Evolutionary conservation across 2,888 invertebrate genomes (phyloP).

Genomic region (Meteorus cinctellus): DNA sequence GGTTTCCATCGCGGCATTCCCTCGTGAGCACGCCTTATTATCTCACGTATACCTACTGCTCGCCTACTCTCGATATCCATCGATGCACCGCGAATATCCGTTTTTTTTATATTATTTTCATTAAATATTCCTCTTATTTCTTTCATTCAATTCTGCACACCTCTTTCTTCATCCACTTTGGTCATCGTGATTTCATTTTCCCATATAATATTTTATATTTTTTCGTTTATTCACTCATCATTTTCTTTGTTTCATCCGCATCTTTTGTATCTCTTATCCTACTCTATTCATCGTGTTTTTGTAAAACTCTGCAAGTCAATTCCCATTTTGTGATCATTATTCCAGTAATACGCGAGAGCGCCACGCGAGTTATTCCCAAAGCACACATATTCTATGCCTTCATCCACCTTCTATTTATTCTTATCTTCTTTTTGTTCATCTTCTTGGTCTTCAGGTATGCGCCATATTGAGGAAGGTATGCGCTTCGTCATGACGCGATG

Average conservation of each 20-base stretch:
- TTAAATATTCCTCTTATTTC: constrained; percentile 22
- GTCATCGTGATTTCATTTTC: constrained; percentile 30
- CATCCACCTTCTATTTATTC: constrained; percentile 29
- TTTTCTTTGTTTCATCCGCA: not conserved
- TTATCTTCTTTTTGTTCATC: constrained; percentile 22
- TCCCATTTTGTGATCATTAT: constrained; percentile 39
- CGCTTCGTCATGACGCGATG: constrained; percentile 62
- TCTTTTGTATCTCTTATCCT: constrained; percentile 16
- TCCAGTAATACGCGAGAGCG: constrained; percentile 49
- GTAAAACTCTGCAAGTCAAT: constrained; percentile 21
- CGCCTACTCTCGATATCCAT: constrained; percentile 68
- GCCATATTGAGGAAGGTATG: constrained; percentile 64
- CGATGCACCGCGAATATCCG: constrained; percentile 55
- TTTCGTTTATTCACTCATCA: not conserved
- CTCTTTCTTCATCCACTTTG: constrained; percentile 29
- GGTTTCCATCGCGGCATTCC: constrained; percentile 69
- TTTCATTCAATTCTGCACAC: constrained; percentile 40
- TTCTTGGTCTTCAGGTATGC: constrained; percentile 46
- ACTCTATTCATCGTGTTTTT: constrained; percentile 21
- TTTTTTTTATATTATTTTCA: not conserved
- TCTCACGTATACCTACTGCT: constrained; percentile 67
- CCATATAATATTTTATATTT: constrained; percentile 8
- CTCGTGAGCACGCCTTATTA: constrained; percentile 68
- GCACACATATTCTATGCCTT: constrained; percentile 42
- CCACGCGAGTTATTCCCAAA: constrained; percentile 54